Evolutionary conservation across 2,888 invertebrate genomes (phyloP), one percentile per base, ranked within the genome.

Genomic region (Tipula vernalis): DNA sequence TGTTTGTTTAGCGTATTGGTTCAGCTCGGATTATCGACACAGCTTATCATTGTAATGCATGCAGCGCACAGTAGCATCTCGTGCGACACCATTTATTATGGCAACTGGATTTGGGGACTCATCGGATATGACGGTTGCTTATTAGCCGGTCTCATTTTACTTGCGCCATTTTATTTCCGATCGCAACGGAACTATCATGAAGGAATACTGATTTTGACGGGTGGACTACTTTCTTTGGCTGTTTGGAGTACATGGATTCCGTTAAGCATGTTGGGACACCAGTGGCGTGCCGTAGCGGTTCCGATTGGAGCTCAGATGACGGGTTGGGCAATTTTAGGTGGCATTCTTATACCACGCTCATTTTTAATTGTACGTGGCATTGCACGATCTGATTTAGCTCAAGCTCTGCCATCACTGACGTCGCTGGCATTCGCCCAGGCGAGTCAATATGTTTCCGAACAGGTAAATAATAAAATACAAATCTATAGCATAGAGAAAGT

Each of bases 151-250:
- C 90, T 95, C 12, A 91, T 94, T 57, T 91, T 93, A 83, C 90
- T 94, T 51, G 92, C 93, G 86, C 95, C 94, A 1, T 93, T 95
- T 89, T 93, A 95, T 87, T 92, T 93, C 87, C 93, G 93, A 87
- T 93, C 94, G 0, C 94, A 94, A 88, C 91, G 95, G 41, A 95
- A 95, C 90, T 95, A 95, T 89, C 92, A 93, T 10, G 95, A 95
- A 89, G 95, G 95, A 0, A 92, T 93, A 87, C 91, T 93, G 83
- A 92, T 93, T 86, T 91, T 92, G 0, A 91, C 94, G 51, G 93
- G 93, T 0, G 92, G 94, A 0, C 90, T 93, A 18, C 90, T 94
- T 28, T 92, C 93, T 36, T 90, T 93, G 1, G 88, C 93, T 3
- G 91, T 93, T 36, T 95, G 95, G 95, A 89, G 93, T 0, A 92